Evolutionary conservation across 2,888 invertebrate species (phyloP), one percentile per base, ranked within the genome.

Genomic region (Creontiades dilutus): DNA sequence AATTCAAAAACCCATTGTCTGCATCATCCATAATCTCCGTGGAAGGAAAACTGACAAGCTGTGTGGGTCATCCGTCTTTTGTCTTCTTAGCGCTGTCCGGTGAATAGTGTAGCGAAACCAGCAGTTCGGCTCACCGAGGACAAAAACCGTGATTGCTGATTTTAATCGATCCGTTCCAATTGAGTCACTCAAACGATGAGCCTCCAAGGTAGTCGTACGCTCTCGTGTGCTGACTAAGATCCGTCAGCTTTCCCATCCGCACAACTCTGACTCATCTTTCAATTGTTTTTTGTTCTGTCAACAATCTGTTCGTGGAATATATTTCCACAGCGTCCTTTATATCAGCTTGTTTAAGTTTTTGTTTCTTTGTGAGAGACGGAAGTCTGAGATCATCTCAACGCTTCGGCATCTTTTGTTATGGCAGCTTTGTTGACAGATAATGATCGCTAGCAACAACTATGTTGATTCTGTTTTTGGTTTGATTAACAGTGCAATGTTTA

Each of bases 191-290:
- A 68, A 23, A 23, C 19, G 68, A 68, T 68, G 68, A 11, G 68
- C 68, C 68, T 23, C 68, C 37, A 9, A 68, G 23, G 68, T 9
- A 68, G 23, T 12, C 23, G 11, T 23, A 13, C 23, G 13, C 23
- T 61, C n/a, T n/a, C 68, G 19, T 68, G 68, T 68, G 68, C 68
- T 68, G 68, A 68, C 68, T 68, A 68, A 68, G 19, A 37, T 37
- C 37, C 37, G 37, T 37, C 37, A 37, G 7, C 37, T 57, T 57
- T 57, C n/a, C 57, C n/a, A n/a, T 14, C 57, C 14, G 0, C 5
- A n/a, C 57, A 57, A 57, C 7, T 57, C 13, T 52, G 57, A 16
- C 68, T 27, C 68, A 68, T 68, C 23, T 3, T 27, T 37, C 19
- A 13, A 68, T 11, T 68, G 19, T 68, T 68, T 23, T 0, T 12